A percentile compares a stretch with the other conserved stretches of the same genome.
Evolutionary conservation across 2,888 invertebrate genomes (phyloP).

Genomic region (Stegophylla sp.): DNA sequence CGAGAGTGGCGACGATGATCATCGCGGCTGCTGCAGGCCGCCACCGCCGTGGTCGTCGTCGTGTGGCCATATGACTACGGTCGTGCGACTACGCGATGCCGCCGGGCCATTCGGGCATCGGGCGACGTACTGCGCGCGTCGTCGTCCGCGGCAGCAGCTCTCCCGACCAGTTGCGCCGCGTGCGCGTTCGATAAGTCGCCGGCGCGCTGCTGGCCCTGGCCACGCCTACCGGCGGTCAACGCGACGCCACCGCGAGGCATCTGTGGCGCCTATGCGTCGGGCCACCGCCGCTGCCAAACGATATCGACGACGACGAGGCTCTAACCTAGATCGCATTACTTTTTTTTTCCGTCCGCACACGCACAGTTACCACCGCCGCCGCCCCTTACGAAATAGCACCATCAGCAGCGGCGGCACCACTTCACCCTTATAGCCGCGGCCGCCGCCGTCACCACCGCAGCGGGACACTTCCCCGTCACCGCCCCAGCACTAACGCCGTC

Average conservation of each 20-base stretch:
- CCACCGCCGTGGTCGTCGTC: constrained; percentile 47
- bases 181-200: constrained; percentile 58
- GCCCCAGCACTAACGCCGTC: too few relatives aligned
- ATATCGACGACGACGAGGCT: neutral
- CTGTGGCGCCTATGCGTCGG: constrained; percentile 55
- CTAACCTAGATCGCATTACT: constrained; percentile 34
- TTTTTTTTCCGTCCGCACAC: neutral
- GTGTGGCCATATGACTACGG: constrained; percentile 53
- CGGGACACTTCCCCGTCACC: neutral
- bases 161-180: constrained; percentile 58
- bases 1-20: neutral
- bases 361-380: neutral
- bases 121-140: constrained; percentile 41
- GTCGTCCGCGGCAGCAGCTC: constrained; percentile 9
- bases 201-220: constrained; percentile 34
- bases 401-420: neutral
- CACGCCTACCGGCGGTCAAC: constrained; percentile 57
- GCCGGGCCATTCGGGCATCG: constrained; percentile 48
- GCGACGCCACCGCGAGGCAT: constrained; percentile 52
- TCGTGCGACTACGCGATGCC: constrained; percentile 23
- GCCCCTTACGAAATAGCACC: too few relatives aligned
- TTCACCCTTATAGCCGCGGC: too few relatives aligned
- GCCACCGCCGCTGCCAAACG: neutral
- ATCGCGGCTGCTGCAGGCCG: constrained; percentile 47
- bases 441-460: neutral